Base-by-base conservation (phyloP, 2,888 invertebrate species). In the Xylota sylvarum region DNA sequence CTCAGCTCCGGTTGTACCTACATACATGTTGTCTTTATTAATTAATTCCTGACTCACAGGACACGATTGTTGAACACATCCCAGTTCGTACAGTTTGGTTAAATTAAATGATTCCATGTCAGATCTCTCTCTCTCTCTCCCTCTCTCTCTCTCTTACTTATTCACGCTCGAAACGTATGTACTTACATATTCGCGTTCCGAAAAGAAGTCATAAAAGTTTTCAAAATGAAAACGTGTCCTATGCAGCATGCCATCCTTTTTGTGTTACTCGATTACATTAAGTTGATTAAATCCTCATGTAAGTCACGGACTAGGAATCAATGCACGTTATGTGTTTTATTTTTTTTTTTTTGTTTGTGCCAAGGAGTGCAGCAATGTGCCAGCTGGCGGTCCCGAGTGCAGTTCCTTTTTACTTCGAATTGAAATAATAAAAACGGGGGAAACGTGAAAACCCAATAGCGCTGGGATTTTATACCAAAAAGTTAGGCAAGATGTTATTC, bases 261-360 rank as follows among this genome's bases (percentile, higher is more conserved):
- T 27, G 14, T 17, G 5, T 19, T 12, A 17, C 10, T 43, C 55
- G 65, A 56, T 48, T 67, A 56, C 76, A 76, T 76, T 76, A 48
- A 37, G 58, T 58, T 76, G 76, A 76, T 76, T 76, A 76, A 65
- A 76, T 76, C 67, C 76, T 48, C 56, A 58, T 67, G 76, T 76
- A 65, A 55, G 76, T 76, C 76, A 67, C 76, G 76, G 37, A 76
- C 6, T 37, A 17, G 65, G 58, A 76, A 76, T 76, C 76, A 76
- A 76, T 64, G 56, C 58, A 65, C 48, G 48, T 65, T 55, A 35
- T 60, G 43, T 62, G 62, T 32, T 62, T 30, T 40, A 52, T 23
- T 52, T 32, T n/a, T n/a, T n/a, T n/a, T n/a, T n/a, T n/a, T n/a
- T 37, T 32, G 35, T 32, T 43, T 43, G 50, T 35, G 48, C 10